These are phyloP conservation scores for Cantharis nigra DNA, from an alignment of 2,888 invertebrate species.

Conservation along the genomic window DNA sequence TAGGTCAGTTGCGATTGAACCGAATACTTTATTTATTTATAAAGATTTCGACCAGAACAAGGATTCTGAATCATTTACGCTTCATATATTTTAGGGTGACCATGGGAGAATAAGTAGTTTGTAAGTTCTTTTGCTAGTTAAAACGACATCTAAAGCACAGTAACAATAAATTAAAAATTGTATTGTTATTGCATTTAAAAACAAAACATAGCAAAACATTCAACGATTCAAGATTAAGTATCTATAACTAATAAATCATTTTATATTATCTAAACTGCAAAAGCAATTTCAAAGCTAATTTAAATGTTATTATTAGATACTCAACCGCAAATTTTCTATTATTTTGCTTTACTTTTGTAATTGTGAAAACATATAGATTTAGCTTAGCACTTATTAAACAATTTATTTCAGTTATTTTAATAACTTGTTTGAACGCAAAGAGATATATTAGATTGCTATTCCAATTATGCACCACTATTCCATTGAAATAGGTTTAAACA, in stretches of 20 bases:
- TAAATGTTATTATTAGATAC: neutral
- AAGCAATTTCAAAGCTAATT: neutral
- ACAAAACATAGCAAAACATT: neutral
- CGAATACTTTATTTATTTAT: slow-evolving; percentile 34
- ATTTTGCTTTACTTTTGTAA: neutral
- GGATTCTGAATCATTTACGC: slow-evolving; percentile 37
- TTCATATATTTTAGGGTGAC: slow-evolving; percentile 34
- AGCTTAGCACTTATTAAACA: neutral
- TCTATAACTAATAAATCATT: neutral
- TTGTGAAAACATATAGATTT: neutral
- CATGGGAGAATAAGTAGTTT: slow-evolving; percentile 25
- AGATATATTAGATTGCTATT: neutral
- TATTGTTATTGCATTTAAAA: neutral
- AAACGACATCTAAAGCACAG: slow-evolving; percentile 4
- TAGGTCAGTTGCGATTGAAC: slow-evolving; percentile 39
- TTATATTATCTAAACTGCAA: neutral
- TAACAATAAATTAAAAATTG: slow-evolving; percentile 7
- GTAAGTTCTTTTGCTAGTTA: slow-evolving; percentile 17
- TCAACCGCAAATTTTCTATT: neutral
- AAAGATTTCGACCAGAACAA: slow-evolving; percentile 34
- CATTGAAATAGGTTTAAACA: neutral
- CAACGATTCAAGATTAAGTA: neutral
- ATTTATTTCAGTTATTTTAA: neutral
- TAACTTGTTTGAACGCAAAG: neutral
- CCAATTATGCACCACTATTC: neutral